Base-by-base conservation (phyloP, 2,113 vertebrate genomes). In the Monopterus albus region DNA sequence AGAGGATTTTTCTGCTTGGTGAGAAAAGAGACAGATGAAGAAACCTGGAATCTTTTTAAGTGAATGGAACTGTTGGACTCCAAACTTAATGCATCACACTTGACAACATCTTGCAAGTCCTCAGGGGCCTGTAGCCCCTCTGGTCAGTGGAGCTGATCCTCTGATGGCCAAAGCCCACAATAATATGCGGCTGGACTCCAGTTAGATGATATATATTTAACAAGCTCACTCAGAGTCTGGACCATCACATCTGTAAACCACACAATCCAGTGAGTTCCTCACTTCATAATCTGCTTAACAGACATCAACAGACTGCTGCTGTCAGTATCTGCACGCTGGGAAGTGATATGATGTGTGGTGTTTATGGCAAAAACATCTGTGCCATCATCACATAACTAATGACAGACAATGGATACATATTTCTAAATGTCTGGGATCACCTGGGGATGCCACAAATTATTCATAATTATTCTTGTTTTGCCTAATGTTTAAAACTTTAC, bases 231-330 rank as follows among this genome's bases (percentile, higher is more conserved):
- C 62, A 25, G 6, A 43, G 52, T 1, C 3, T 9, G 6, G n/a
- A 39, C 18, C 12, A 7, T 28, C 58, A 46, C 70, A 72, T 65
- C 71, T 52, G 66, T 60, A 70, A 43, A 25, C 53, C 36, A 21
- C 72, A 55, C 68, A 33, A 71, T 57, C 42, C 62, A 10, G 36
- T 4, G 2, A 42, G 51, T 28, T 73, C 75, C 29, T 67, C 51
- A 18, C 43, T 55, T 64, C 31, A 29, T 79, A 79, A 84, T 77
- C 79, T 59, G 61, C 58, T 70, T 65, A 62, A 75, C 58, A 72
- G 52, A 45, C 75, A 53, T 46, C 45, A 75, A 72, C 82, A 81
- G 78, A 76, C 70, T 72, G 80, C 75, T 28, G 72, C 75, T 61
- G 72, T 79, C 68, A 26, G n/a, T 18, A 12, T 4, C 47, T 49